phyloP scores from a whole-genome alignment of 2,113 vertebrate species.

The Megaceryle torquata region DNA sequence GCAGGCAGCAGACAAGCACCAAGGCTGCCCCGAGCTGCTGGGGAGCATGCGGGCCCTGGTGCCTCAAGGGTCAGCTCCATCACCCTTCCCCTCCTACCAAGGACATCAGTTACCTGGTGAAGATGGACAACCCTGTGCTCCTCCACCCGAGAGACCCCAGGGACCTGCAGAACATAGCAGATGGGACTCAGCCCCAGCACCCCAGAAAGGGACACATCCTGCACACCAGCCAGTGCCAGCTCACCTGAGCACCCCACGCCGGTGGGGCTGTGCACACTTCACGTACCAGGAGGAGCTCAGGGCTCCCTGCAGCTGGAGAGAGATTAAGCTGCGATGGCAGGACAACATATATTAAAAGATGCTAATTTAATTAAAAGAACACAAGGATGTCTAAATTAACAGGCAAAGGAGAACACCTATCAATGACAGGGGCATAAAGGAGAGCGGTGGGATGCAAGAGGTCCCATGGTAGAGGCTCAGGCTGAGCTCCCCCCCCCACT shows the following conservation, averaged over 20 bases:
- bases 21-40: neutral
- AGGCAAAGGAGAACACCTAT: neutral
- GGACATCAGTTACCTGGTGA: fast-evolving
- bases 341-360: neutral
- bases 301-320: neutral
- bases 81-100: neutral
- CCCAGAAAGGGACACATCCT: neutral
- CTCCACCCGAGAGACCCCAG: neutral
- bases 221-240: neutral
- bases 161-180: neutral
- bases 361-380: constrained; percentile 42
- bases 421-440: neutral
- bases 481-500: neutral
- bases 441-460: neutral
- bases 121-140: neutral
- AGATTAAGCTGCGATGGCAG: neutral
- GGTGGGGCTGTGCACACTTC: fast-evolving
- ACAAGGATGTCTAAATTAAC: neutral
- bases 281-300: fast-evolving
- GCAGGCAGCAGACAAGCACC: neutral
- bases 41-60: neutral
- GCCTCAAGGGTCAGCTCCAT: neutral
- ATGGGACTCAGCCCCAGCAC: neutral
- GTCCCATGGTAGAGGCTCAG: fast-evolving
- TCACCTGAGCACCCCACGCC: neutral